These are phyloP conservation scores for Argyrosomus japonicus DNA, from an alignment of 2,113 vertebrate genomes.

Conservation along the genomic window DNA sequence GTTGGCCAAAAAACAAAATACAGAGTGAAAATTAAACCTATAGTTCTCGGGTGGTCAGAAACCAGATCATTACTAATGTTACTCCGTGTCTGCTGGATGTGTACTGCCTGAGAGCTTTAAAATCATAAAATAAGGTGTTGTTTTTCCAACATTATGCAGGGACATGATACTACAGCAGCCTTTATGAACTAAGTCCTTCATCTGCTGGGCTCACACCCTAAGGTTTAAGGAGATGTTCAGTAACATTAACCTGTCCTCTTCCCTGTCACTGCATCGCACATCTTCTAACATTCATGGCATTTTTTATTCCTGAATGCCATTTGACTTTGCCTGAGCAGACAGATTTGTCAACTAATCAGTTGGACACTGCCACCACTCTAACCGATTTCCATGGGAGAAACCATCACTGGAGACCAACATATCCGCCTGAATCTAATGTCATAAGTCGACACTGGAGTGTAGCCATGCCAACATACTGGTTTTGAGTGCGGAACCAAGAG, in stretches of 20 bases:
- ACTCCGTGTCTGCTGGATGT: background rate
- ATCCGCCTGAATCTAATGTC: no score
- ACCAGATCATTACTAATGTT: background rate
- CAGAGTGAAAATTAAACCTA: background rate
- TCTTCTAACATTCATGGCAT: slow-evolving; percentile 36
- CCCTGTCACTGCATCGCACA: background rate
- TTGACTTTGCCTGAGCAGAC: slow-evolving; percentile 26
- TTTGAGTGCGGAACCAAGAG: no score
- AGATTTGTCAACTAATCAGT: slow-evolving; percentile 4
- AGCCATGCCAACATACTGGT: no score
- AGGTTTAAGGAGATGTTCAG: slow-evolving; percentile 92
- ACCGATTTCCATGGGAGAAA: no score
- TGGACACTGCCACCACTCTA: no score
- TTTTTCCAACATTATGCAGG: slow-evolving; percentile 78
- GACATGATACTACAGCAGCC: slow-evolving; percentile 95
- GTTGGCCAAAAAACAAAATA: no score
- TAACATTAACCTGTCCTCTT: slow-evolving; percentile 67
- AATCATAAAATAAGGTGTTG: background rate
- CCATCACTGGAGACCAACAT: no score
- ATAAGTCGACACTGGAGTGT: no score
- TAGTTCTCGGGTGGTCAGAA: background rate
- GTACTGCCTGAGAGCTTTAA: background rate
- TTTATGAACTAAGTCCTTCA: slow-evolving; percentile 91
- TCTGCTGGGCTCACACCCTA: slow-evolving; percentile 90
- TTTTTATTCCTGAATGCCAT: slow-evolving; percentile 47